Base-by-base conservation (phyloP, 2,888 invertebrate genomes). In the Drosophila pseudotakahashii region DNA sequence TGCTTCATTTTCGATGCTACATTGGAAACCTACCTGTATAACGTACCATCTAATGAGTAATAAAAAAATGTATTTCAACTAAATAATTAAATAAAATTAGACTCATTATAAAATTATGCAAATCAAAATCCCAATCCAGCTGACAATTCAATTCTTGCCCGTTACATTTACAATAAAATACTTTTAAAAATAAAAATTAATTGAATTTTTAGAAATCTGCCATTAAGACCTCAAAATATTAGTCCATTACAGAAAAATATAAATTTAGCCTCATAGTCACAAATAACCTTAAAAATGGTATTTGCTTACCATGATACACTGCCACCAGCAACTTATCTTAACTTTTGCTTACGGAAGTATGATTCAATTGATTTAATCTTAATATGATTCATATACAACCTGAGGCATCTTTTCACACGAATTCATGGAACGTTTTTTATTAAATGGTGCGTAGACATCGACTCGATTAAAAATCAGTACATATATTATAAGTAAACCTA, bases 391-490 rank as follows among this genome's bases (percentile, higher is more conserved):
- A 64, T 11, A 0, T 9, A 14, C 36, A 30, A 50, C 39, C 53
- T 26, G 13, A 34, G 23, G 2, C 23, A 32, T 44, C 11, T 13
- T 26, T 47, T 16, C n/a, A 7, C n/a, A 9, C 6, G 45, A 53
- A 47, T 45, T 45, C 4, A 48, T 42, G 16, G 9, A 39, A 13
- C 30, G 0, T 41, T 47, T 19, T 67, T 47, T 66, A 67, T 67
- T 68, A 13, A 34, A n/a, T 23, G 9, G 37, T 16, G 32, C 13
- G 14, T 51, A 37, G n/a, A 79, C 70, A 32, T 66, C 42, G 23
- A 53, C 57, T 77, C 75, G 79, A 75, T 82, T 82, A 75, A 63
- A 63, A 63, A 30, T 16, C 32, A 9, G 3, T 45, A 19, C 19
- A 16, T 13, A 48, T 42, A 7, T 30, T 41, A 11, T 7, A 16